phyloP scores from a whole-genome alignment of 2,888 invertebrate genomes.

The Nephrocerus scutellatus region DNA sequence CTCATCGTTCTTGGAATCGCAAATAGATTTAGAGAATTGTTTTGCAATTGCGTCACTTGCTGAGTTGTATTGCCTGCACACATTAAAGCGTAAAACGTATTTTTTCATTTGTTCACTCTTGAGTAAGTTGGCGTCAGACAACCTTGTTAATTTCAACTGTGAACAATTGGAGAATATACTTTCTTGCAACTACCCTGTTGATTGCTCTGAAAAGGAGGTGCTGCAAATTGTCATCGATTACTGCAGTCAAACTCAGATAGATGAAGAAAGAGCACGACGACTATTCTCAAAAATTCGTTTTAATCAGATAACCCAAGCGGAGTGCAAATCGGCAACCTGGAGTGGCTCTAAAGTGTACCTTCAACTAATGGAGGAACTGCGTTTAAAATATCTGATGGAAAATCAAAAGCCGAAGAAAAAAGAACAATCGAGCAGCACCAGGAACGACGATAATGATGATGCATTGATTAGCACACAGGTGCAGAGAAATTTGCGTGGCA shows the following conservation, averaged over 20 bases:
- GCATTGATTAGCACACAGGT: conserved; percentile 23
- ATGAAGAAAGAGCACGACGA: conserved; percentile 22
- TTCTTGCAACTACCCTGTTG: conserved; percentile 60
- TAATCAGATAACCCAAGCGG: conserved; percentile 28
- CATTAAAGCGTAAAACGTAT: conserved; percentile 55
- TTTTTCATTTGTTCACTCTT: conserved; percentile 60
- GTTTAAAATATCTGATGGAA: no score
- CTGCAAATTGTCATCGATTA: conserved; percentile 55
- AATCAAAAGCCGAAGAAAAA: no score
- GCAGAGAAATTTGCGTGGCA: conserved; percentile 58
- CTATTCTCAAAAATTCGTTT: conserved; percentile 36
- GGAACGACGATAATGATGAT: conserved; percentile 13
- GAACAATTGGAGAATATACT: conserved; percentile 58
- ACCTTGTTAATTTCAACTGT: conserved; percentile 56
- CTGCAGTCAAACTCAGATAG: conserved; percentile 42
- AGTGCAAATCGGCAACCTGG: no score
- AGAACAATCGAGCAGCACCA: no score
- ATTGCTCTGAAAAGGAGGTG: conserved; percentile 58
- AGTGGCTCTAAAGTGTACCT: no score
- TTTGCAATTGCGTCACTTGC: conserved; percentile 64
- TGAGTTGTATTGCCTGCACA: conserved; percentile 59
- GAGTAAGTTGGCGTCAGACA: conserved; percentile 55
- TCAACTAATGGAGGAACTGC: no score
- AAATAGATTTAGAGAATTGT: conserved; percentile 63
- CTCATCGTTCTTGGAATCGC: conserved; percentile 58